These are phyloP conservation scores for Drosophila orena DNA, from an alignment of 1,140 invertebrate species.

Conservation along the genomic window DNA sequence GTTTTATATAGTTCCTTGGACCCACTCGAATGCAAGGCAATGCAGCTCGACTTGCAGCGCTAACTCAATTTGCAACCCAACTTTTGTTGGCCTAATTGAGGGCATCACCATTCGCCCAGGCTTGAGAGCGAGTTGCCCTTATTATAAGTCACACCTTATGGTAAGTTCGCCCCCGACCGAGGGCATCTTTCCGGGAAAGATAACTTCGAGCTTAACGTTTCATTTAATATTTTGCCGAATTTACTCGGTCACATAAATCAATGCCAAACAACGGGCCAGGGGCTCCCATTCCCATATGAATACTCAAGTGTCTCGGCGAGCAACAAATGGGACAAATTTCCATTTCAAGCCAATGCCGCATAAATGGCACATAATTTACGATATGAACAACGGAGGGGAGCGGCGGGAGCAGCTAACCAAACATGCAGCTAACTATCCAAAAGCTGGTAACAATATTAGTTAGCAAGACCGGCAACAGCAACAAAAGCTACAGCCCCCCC, in stretches of 20 bases:
- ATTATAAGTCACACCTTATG: slow-evolving; percentile 67
- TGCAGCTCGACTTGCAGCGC: slow-evolving; percentile 39
- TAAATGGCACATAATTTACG: slow-evolving; percentile 82
- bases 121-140: slow-evolving; percentile 14
- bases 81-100: slow-evolving; percentile 72
- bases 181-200: not conserved
- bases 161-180: slow-evolving; percentile 22
- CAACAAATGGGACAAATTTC: slow-evolving; percentile 84
- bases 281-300: slow-evolving; percentile 75
- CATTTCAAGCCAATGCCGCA: slow-evolving; percentile 81
- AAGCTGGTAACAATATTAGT: slow-evolving; percentile 80
- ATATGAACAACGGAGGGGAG: slow-evolving; percentile 61
- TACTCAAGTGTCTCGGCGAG: slow-evolving; percentile 78
- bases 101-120: slow-evolving; percentile 67
- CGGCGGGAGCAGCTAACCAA: slow-evolving; percentile 65
- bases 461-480: slow-evolving; percentile 49
- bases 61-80: slow-evolving; percentile 75
- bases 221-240: slow-evolving; percentile 78
- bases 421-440: slow-evolving; percentile 80
- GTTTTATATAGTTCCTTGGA: slow-evolving; percentile 63
- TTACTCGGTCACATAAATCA: slow-evolving; percentile 72
- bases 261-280: slow-evolving; percentile 69
- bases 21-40: slow-evolving; percentile 45
- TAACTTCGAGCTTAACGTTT: slow-evolving; percentile 61
- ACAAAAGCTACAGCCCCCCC: slow-evolving; percentile 22